Evolutionary conservation across 2,888 invertebrate species (phyloP).

Genomic region (Rotaria macrura): DNA sequence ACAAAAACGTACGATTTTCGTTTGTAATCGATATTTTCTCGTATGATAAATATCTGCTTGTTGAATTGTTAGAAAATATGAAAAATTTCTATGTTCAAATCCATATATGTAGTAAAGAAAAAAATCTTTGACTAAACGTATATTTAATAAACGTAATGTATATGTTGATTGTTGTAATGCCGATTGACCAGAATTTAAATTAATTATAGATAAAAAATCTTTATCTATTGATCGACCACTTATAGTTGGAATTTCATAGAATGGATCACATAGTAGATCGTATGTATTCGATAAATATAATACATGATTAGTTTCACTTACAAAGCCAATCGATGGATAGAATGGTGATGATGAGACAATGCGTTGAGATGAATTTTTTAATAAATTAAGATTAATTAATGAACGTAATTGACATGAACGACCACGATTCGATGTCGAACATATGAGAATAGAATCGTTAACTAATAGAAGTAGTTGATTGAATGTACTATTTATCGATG

Average conservation of each 20-base stretch:
- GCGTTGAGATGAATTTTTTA: background rate
- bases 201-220: background rate
- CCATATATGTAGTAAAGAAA: background rate
- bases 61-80: slow-evolving; percentile 11
- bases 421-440: slow-evolving; percentile 12
- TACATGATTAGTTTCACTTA: background rate
- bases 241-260: background rate
- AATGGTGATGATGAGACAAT: background rate
- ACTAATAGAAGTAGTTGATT: background rate
- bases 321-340: background rate
- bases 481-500: background rate
- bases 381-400: background rate
- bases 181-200: background rate
- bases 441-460: background rate
- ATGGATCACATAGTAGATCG: background rate
- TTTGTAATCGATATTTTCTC: background rate
- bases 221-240: background rate
- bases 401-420: slow-evolving; percentile 4
- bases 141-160: slow-evolving; percentile 18
- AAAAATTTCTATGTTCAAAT: background rate
- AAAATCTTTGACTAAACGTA: background rate
- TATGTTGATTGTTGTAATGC: background rate
- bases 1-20: slow-evolving; percentile 8
- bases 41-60: background rate
- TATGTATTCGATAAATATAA: background rate